Percentiles rank a stretch among this genome's conserved stretches.
Evolutionary conservation across 1,140 invertebrate species (phyloP).

Genomic region (Anoplolepis gracilipes): DNA sequence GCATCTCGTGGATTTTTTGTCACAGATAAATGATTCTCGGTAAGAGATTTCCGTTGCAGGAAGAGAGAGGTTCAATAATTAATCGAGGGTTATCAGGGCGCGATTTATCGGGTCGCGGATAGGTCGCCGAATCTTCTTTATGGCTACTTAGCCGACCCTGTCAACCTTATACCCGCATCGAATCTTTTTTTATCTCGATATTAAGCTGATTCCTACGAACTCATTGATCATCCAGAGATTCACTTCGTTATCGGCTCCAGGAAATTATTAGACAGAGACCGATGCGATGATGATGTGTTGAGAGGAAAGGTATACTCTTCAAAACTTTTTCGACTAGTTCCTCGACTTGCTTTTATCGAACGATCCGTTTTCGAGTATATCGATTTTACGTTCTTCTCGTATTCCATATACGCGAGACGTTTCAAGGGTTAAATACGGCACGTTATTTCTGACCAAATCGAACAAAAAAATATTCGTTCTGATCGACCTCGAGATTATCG

Average conservation of each 20-base stretch:
- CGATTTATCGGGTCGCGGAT: constrained; percentile 60
- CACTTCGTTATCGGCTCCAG: constrained; percentile 49
- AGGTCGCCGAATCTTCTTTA: constrained; percentile 60
- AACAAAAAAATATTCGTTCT: background rate
- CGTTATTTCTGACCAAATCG: background rate
- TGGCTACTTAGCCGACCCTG: constrained; percentile 26
- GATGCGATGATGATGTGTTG: constrained; percentile 1
- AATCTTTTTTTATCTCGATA: constrained; percentile 35
- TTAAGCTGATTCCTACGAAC: constrained; percentile 51
- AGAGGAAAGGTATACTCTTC: background rate
- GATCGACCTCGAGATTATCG: constrained; percentile 13
- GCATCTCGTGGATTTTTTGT: constrained; percentile 39
- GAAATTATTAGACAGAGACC: constrained; percentile 36
- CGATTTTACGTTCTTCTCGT: constrained; percentile 5
- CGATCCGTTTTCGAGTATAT: constrained; percentile 3
- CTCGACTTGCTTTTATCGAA: constrained; percentile 15
- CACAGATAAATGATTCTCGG: constrained; percentile 25
- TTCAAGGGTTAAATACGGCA: background rate
- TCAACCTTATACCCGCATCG: background rate
- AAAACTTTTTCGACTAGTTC: background rate
- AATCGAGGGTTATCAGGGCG: constrained; percentile 63
- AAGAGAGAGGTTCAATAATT: constrained; percentile 56
- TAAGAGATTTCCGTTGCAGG: constrained; percentile 41
- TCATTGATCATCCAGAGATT: constrained; percentile 54
- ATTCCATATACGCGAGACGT: background rate